phyloP scores from a whole-genome alignment of 2,797 vertebrate genomes.

The Lacerta agilis region DNA sequence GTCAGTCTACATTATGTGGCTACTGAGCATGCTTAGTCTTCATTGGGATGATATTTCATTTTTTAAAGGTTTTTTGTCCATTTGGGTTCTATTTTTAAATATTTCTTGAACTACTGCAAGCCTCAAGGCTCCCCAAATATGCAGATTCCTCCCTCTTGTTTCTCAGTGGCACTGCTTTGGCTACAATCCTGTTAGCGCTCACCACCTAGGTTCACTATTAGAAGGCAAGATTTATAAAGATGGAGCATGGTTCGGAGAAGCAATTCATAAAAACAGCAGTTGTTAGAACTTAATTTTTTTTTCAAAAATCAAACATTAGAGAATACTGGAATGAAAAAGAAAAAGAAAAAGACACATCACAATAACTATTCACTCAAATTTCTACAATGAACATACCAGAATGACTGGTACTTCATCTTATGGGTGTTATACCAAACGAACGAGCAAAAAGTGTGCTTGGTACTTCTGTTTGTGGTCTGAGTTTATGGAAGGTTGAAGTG shows the following conservation, averaged over 20 bases:
- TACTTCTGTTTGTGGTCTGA: background rate
- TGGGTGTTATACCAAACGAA: constrained; percentile 9
- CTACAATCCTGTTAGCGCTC: background rate
- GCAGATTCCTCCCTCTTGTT: background rate
- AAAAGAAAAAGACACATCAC: constrained; percentile 40
- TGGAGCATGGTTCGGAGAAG: constrained; percentile 33
- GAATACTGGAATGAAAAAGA: constrained; percentile 17
- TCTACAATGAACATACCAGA: constrained; percentile 41
- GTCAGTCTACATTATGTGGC: background rate
- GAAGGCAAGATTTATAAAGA: constrained; percentile 29
- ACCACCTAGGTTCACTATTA: background rate
- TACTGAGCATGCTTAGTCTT: background rate
- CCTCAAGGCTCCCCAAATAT: background rate
- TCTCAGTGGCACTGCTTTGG: background rate
- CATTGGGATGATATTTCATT: background rate
- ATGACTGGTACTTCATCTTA: constrained; percentile 38
- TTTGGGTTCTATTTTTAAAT: background rate
- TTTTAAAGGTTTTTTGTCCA: background rate
- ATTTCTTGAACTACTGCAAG: background rate
- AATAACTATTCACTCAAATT: constrained; percentile 41
- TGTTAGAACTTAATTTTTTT: constrained; percentile 31
- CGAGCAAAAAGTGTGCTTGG: constrained; percentile 13
- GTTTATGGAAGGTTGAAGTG: constrained; percentile 39
- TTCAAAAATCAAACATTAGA: constrained; percentile 52
- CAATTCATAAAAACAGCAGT: constrained; percentile 37